Conservation (phyloP, 2,888 invertebrate species). For the Monochamus alternatus region DNA sequence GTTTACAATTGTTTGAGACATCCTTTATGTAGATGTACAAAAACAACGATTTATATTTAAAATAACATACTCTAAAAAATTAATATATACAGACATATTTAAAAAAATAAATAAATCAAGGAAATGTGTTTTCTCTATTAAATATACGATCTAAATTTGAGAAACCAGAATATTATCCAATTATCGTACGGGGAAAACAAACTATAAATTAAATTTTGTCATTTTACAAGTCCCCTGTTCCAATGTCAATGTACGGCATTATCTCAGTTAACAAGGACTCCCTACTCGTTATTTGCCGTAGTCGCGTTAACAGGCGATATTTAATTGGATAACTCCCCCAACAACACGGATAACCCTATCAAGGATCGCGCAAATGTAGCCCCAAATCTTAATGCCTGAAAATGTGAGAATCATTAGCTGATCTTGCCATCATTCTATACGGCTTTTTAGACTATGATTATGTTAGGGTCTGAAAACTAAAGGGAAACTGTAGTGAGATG, state of each 20-base stretch:
- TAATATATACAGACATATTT: no score
- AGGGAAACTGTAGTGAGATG: no score
- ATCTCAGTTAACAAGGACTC: neutral
- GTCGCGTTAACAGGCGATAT: constrained; percentile 1
- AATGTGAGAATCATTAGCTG: constrained; percentile 14
- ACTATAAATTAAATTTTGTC: constrained; percentile 30
- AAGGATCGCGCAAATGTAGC: constrained; percentile 7
- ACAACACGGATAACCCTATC: constrained; percentile 1
- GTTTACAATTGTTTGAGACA: no score
- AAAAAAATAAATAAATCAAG: no score
- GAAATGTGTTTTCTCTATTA: no score
- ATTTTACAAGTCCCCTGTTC: constrained; percentile 1
- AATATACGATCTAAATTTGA: no score
- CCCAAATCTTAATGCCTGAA: neutral
- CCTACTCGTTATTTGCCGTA: constrained; percentile 2
- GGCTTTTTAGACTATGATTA: neutral
- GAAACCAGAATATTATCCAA: no score
- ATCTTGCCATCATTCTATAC: neutral
- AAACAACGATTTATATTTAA: no score
- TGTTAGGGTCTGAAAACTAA: neutral
- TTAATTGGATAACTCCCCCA: constrained; percentile 13
- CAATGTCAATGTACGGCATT: neutral
- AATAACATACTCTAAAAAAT: no score
- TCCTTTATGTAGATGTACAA: no score
- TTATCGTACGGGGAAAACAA: neutral